These are phyloP conservation scores for Cydia splendana DNA, from an alignment of 1,140 invertebrate genomes.

Conservation along the genomic window DNA sequence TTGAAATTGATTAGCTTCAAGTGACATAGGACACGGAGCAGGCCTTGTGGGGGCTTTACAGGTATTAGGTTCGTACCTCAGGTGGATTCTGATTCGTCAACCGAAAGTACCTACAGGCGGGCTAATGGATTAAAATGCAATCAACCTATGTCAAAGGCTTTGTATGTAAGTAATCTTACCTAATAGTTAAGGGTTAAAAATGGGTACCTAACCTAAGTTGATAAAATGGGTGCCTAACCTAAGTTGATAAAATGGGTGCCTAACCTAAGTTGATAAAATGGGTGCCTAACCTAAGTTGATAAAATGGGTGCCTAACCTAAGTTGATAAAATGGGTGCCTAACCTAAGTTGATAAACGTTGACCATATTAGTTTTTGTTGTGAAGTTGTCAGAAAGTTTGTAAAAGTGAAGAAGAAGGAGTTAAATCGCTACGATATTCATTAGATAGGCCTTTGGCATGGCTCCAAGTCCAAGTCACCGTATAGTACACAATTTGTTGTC, in stretches of 20 bases:
- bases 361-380: not conserved
- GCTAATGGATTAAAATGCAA: not conserved
- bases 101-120: not conserved
- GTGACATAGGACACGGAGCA: constrained; percentile 12
- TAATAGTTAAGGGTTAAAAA: too few relatives aligned
- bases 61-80: not conserved
- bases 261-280: too few relatives aligned
- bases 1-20: constrained; percentile 44
- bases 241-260: too few relatives aligned
- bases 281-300: too few relatives aligned
- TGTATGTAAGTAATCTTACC: too few relatives aligned
- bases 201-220: too few relatives aligned
- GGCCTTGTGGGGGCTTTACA: not conserved
- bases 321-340: too few relatives aligned
- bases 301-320: too few relatives aligned
- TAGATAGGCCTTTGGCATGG: not conserved
- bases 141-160: too few relatives aligned
- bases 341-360: too few relatives aligned
- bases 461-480: not conserved
- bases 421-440: not conserved
- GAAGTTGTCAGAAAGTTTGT: not conserved
- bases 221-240: too few relatives aligned
- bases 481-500: constrained; percentile 7
- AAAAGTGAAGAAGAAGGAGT: not conserved
- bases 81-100: not conserved